Conservation (phyloP, 2,113 vertebrate genomes). For the Oncorhynchus keta region DNA sequence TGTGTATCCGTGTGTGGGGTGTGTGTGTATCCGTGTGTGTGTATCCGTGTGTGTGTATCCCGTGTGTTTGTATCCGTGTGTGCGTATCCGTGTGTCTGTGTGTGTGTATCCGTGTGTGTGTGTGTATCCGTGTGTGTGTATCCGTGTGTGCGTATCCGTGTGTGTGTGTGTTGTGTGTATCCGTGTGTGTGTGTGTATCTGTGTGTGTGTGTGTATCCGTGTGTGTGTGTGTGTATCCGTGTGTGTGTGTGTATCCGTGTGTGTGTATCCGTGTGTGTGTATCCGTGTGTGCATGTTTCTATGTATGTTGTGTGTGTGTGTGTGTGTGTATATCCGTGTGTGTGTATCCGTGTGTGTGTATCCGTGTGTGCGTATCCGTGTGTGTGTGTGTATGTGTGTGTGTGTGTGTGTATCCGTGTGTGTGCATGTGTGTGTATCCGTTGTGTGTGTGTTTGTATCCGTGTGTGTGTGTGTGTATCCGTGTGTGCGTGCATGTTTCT, state of each 20-base stretch:
- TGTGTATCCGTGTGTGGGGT: conserved; percentile 13
- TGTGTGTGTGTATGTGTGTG: no score
- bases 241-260: not conserved
- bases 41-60: no score
- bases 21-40: not conserved
- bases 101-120: not conserved
- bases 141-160: not conserved
- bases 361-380: no score
- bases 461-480: not conserved
- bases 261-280: not conserved
- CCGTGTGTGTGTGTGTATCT: no score
- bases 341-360: no score
- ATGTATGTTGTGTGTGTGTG: not conserved
- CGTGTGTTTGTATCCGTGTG: no score
- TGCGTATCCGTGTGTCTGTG: not conserved
- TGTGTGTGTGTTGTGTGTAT: not conserved
- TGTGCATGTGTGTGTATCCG: not conserved
- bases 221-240: not conserved
- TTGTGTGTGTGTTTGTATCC: not conserved
- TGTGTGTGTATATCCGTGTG: not conserved
- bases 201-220: not conserved
- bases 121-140: not conserved
- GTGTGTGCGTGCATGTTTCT: no score
- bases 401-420: not conserved
- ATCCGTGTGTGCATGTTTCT: no score